Evolutionary conservation across 2,797 vertebrate species (phyloP).

Genomic region (Pipistrellus nathusii): DNA sequence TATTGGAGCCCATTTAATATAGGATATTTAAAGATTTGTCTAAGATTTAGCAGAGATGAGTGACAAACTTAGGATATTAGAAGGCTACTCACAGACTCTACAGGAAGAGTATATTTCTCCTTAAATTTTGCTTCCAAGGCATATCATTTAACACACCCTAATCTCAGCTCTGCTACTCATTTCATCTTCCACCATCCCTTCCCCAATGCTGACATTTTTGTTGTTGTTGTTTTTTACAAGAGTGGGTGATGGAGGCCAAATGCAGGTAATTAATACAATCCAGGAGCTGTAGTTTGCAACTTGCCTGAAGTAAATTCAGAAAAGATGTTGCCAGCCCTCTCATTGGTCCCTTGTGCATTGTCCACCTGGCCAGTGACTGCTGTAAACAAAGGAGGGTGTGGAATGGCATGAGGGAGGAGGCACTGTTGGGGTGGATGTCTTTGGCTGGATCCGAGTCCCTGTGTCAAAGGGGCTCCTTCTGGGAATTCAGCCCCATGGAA

Average conservation of each 20-base stretch:
- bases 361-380: background rate
- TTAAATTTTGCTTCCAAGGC: background rate
- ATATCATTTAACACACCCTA: background rate
- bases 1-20: background rate
- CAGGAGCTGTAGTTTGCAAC: background rate
- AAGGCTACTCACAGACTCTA: background rate
- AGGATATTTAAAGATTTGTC: background rate
- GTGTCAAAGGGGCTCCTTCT: constrained; percentile 25
- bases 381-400: background rate
- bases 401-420: no score
- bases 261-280: background rate
- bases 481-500: constrained; percentile 47
- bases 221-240: background rate
- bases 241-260: background rate
- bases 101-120: background rate
- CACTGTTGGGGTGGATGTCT: background rate
- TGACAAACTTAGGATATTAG: background rate
- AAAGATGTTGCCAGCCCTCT: background rate
- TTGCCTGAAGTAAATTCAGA: background rate
- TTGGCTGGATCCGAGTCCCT: background rate
- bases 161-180: background rate
- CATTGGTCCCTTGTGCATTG: background rate
- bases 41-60: background rate
- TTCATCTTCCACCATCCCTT: background rate
- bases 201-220: background rate